Conservation (phyloP, 2,113 vertebrate genomes). For the Microcebus murinus region DNA sequence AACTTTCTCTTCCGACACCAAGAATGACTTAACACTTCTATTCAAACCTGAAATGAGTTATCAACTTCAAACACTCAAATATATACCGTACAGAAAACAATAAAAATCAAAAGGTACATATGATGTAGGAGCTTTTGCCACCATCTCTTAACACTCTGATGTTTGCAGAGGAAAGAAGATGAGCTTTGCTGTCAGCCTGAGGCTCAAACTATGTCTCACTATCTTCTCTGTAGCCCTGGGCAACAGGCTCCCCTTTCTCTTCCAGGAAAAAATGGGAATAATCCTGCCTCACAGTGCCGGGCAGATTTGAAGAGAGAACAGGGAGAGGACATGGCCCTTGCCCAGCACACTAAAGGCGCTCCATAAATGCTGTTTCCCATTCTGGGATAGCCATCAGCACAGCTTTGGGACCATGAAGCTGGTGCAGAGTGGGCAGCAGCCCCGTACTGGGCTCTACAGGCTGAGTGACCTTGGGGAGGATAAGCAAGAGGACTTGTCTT, state of each 20-base stretch:
- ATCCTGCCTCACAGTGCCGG: neutral
- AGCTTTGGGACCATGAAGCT: neutral
- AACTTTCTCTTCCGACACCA: neutral
- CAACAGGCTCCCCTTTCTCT: neutral
- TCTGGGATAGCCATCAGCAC: neutral
- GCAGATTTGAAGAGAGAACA: neutral
- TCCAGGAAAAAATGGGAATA: neutral
- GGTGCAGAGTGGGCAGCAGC: neutral
- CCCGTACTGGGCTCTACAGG: neutral
- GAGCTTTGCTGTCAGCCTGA: neutral
- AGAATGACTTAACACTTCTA: no score
- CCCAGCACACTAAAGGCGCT: neutral
- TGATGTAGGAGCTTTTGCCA: rapidly evolving
- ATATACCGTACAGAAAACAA: rapidly evolving
- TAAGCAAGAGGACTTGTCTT: neutral
- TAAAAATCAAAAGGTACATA: rapidly evolving
- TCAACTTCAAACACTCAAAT: neutral
- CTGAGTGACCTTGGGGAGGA: neutral
- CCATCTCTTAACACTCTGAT: rapidly evolving
- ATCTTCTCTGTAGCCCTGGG: neutral
- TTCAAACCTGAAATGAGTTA: neutral
- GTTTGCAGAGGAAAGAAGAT: no score
- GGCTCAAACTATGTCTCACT: neutral
- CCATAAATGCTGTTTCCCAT: neutral
- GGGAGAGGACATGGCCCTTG: neutral